Conservation (phyloP, 2,113 vertebrate species). For the Emydura subglobosa region DNA sequence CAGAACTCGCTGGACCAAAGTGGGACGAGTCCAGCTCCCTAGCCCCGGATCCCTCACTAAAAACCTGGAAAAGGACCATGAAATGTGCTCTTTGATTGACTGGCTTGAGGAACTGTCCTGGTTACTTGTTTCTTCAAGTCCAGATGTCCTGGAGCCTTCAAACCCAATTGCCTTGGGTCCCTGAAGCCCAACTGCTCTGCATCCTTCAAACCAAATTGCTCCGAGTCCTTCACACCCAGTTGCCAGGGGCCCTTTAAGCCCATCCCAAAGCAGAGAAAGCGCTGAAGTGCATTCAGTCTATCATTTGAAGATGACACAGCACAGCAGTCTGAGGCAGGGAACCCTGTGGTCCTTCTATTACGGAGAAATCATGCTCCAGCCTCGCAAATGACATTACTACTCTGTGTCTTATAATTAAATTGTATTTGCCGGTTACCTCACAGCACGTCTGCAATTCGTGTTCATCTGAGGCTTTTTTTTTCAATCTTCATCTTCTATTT, state of each 20-base stretch:
- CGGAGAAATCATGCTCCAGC: conserved; percentile 53
- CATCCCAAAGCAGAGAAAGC: not conserved
- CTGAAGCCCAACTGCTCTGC: rapidly evolving
- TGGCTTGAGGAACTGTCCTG: not conserved
- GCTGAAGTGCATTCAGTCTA: rapidly evolving
- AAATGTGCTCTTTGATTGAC: not conserved
- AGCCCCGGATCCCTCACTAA: not conserved
- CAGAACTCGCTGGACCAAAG: not conserved
- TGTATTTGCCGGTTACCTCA: conserved; percentile 76
- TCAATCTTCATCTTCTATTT: conserved; percentile 38
- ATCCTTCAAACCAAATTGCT: rapidly evolving
- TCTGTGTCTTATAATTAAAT: conserved; percentile 77
- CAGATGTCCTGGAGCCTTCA: not conserved
- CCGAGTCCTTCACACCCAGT: rapidly evolving
- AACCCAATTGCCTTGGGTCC: rapidly evolving
- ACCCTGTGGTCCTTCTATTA: conserved; percentile 62
- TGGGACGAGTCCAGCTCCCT: not conserved
- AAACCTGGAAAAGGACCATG: not conserved
- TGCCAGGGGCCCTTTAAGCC: not conserved
- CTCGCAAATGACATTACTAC: conserved; percentile 50
- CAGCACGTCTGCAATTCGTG: conserved; percentile 75
- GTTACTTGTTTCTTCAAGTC: not conserved
- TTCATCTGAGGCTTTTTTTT: conserved; percentile 56
- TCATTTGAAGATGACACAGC: not conserved
- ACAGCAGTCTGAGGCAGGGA: conserved; percentile 3